These are phyloP conservation scores for Cosmorhoe ocellata DNA, from an alignment of 2,888 invertebrate species.

Conservation along the genomic window DNA sequence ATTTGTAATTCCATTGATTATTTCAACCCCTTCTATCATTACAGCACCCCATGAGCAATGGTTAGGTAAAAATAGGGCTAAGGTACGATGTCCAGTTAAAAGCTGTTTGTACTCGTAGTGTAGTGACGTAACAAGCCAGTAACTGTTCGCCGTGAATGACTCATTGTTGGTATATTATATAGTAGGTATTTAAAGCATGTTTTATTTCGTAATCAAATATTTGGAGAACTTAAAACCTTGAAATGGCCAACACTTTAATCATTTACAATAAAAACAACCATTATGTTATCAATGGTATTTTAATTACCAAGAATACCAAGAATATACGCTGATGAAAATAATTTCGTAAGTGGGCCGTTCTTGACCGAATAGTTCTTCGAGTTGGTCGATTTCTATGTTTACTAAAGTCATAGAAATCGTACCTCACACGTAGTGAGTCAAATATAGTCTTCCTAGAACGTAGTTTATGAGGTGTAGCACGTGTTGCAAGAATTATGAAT, in stretches of 20 bases:
- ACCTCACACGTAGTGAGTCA: conserved; percentile 20
- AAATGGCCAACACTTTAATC: conserved; percentile 5
- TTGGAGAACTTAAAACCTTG: conserved; percentile 16
- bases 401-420: conserved; percentile 5
- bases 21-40: conserved; percentile 36
- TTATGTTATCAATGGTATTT: neutral
- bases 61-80: conserved; percentile 31
- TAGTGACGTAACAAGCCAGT: conserved; percentile 24
- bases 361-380: conserved; percentile 16
- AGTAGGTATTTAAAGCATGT: conserved; percentile 25
- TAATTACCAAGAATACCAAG: neutral
- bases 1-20: conserved; percentile 36
- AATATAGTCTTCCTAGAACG: conserved; percentile 9
- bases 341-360: neutral
- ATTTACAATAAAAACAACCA: neutral
- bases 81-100: conserved; percentile 24
- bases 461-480: conserved; percentile 5
- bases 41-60: conserved; percentile 34
- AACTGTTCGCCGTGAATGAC: conserved; percentile 25
- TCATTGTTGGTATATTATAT: conserved; percentile 27
- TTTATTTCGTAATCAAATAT: conserved; percentile 28
- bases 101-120: conserved; percentile 34
- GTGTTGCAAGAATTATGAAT: conserved; percentile 13
- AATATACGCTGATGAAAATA: neutral
- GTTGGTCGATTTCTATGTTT: conserved; percentile 23